Evolutionary conservation across 2,113 vertebrate species (phyloP).

Genomic region (Symphodus melops): DNA sequence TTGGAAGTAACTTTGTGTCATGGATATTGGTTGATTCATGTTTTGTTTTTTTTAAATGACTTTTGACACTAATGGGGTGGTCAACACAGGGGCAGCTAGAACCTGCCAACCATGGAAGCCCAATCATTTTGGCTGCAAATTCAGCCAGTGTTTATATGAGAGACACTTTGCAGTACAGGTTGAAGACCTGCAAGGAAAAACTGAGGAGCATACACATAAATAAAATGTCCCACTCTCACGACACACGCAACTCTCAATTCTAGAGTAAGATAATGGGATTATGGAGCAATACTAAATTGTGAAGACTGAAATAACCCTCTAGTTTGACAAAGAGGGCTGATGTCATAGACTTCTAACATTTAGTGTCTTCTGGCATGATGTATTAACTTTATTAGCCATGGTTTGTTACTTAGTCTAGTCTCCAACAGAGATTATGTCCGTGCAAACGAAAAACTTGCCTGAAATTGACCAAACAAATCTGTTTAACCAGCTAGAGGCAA

Average conservation of each 20-base stretch:
- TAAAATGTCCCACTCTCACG: slow-evolving; percentile 4
- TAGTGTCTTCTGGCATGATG: slow-evolving; percentile 8
- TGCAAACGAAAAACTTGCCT: neutral
- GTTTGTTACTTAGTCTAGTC: slow-evolving; percentile 6
- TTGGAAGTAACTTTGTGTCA: neutral
- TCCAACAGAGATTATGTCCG: slow-evolving; percentile 4
- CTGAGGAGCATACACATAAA: slow-evolving; percentile 14
- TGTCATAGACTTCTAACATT: slow-evolving; percentile 1
- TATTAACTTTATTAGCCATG: slow-evolving; percentile 18
- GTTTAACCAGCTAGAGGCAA: slow-evolving; percentile 7
- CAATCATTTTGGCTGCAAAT: slow-evolving; percentile 39
- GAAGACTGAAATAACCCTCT: slow-evolving; percentile 24
- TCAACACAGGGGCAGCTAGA: neutral
- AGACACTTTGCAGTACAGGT: slow-evolving; percentile 16
- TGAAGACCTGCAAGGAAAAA: slow-evolving; percentile 18
- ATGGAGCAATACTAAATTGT: slow-evolving; percentile 40
- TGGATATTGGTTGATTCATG: slow-evolving; percentile 16
- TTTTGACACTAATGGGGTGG: slow-evolving; percentile 40
- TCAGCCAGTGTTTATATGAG: slow-evolving; percentile 39
- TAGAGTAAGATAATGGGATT: slow-evolving; percentile 34
- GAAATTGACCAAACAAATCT: slow-evolving; percentile 15
- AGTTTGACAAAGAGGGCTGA: slow-evolving; percentile 20
- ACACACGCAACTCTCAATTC: slow-evolving; percentile 15
- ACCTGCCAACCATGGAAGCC: neutral
- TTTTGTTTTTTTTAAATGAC: slow-evolving; percentile 20